Evolutionary conservation across 30 jellyfish, hydroid and myxozoan genomes (phyloP), one percentile per base, ranked within the genome.

Genomic region (Hydractinia echinata): DNA sequence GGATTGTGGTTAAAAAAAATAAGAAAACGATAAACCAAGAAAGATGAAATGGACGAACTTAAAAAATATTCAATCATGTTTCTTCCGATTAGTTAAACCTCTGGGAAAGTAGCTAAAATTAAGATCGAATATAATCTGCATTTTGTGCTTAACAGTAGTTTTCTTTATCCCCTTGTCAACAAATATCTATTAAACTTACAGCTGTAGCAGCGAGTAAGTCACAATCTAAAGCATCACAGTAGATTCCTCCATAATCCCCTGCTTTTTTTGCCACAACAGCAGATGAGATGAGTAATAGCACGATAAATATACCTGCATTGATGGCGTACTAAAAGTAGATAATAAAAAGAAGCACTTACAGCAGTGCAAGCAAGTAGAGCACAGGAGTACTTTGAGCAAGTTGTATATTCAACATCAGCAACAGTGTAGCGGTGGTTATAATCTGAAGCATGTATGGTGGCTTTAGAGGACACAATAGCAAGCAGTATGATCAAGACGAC

Each of bases 191-290:
- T 3, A 64, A 51, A 71, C 81, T 71, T 71, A 71, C 81, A n/a
- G 81, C 81, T 15, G 61, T 20, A 20, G 81, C 81, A n/a, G 61
- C 53, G 4, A 71, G 55, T 5, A 71, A 58, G 4, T 71, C 61
- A 19, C 81, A 71, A 50, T 71, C 61, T 9, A 71, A 20, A 50
- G n/a, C 10, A 0, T 71, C 81, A 71, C 81, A 71, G n/a, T 71
- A 50, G 0, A 20, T 20, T 1, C 19, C 69, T 20, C 81, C 39
- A 50, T n/a, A 71, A 50, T 71, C 55, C n/a, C 60, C 67, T 3
- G 81, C 81, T 71, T 50, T 30, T 71, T 71, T 30, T 14, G 81
- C 81, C 61, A 71, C 81, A 48, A 71, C 53, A 52, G 81, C 44
- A 20, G 81, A 71, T 48, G 61, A 30, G 67, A 71, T 71, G 68